Percentiles rank a stretch among this genome's conserved stretches.
These are phyloP conservation scores for Python bivittatus DNA, from an alignment of 2,113 vertebrate species.

Conservation along the genomic window DNA sequence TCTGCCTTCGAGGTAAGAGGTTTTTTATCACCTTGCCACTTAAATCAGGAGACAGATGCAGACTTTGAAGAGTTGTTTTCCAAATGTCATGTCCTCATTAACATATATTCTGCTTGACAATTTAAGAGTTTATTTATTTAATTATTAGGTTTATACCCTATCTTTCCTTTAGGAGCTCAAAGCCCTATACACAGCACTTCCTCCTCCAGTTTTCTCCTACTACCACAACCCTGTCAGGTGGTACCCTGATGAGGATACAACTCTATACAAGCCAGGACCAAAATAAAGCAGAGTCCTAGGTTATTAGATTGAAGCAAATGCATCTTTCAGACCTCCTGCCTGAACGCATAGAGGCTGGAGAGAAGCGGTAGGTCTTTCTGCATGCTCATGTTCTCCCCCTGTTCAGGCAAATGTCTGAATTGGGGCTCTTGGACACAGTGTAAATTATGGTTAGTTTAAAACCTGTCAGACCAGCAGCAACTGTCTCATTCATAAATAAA, in stretches of 20 bases:
- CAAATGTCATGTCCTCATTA: background rate
- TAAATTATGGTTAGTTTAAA: background rate
- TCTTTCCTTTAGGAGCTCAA: background rate
- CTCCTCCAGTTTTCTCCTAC: background rate
- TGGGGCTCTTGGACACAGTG: background rate
- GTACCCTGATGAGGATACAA: background rate
- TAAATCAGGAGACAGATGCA: background rate
- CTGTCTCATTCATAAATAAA: background rate
- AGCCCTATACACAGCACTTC: background rate
- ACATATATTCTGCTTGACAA: background rate
- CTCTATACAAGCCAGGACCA: background rate
- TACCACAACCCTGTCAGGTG: background rate
- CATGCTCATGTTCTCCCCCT: background rate
- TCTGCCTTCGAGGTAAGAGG: constrained; percentile 95
- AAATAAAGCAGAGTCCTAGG: background rate
- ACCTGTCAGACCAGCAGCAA: background rate
- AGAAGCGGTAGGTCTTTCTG: background rate
- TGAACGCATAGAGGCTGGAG: background rate
- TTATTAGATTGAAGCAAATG: background rate
- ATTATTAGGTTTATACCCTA: background rate
- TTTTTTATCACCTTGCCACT: background rate
- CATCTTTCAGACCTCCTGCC: background rate
- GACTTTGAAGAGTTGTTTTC: background rate
- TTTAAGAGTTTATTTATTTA: background rate
- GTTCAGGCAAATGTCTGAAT: background rate